Conservation (phyloP, 2,888 invertebrate species). For the Xiphydria camelus region DNA sequence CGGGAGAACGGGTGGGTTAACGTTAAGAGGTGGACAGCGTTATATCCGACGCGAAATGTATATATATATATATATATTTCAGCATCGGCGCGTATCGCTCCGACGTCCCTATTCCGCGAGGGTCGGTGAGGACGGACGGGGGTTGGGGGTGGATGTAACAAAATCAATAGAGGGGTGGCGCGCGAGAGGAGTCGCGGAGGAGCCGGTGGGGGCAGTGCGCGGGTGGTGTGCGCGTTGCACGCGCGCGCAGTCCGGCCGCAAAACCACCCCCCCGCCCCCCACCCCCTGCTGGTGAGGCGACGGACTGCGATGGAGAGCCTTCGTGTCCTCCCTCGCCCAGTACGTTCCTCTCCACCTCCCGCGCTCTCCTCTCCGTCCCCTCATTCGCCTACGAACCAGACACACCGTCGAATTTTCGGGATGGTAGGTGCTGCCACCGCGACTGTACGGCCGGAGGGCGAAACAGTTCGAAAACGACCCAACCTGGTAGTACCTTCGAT, state of each 20-base stretch:
- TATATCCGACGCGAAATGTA: not conserved
- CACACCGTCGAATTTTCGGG: conserved; percentile 11
- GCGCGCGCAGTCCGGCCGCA: conserved; percentile 35
- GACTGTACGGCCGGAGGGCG: conserved; percentile 11
- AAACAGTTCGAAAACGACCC: too few relatives aligned
- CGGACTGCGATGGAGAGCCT: conserved; percentile 55
- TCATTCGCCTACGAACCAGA: conserved; percentile 23
- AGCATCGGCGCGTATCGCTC: conserved; percentile 47
- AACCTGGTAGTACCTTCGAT: too few relatives aligned
- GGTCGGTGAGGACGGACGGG: conserved; percentile 41
- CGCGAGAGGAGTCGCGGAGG: conserved; percentile 47
- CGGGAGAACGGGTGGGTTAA: conserved; percentile 10
- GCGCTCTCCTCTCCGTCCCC: not conserved
- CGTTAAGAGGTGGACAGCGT: conserved; percentile 5
- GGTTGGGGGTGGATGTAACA: conserved; percentile 56
- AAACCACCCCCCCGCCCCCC: conserved; percentile 57
- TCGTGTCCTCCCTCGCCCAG: conserved; percentile 29
- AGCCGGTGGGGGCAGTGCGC: conserved; percentile 28
- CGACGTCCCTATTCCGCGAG: conserved; percentile 34
- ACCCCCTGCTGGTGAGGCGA: conserved; percentile 60
- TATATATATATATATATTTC: conserved; percentile 22
- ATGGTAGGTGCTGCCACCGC: conserved; percentile 32
- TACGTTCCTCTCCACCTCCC: not conserved
- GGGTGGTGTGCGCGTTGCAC: conserved; percentile 36
- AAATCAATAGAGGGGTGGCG: conserved; percentile 59